Evolutionary conservation across 2,113 vertebrate genomes (phyloP).

Genomic region (Alexandromys fortis): DNA sequence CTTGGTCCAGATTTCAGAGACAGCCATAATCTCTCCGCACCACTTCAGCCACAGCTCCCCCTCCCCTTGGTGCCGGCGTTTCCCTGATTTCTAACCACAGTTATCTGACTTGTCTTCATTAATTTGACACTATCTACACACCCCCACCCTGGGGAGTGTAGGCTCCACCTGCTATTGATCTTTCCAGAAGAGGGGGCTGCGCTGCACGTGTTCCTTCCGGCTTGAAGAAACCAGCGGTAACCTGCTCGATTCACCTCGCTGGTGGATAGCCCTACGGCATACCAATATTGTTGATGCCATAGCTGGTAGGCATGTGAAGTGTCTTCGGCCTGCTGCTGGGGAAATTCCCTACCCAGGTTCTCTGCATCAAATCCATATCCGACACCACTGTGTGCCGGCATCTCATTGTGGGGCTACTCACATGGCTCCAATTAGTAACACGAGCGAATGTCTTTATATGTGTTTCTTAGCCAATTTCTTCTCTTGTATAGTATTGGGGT

Average conservation of each 20-base stretch:
- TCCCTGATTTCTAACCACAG: background rate
- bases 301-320: background rate
- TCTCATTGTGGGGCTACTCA: background rate
- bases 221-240: background rate
- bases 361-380: background rate
- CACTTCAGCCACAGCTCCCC: background rate
- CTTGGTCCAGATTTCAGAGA: background rate
- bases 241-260: background rate
- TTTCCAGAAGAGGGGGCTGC: background rate
- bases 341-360: background rate
- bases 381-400: background rate
- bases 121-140: background rate
- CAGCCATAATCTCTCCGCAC: background rate
- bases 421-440: background rate
- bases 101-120: background rate
- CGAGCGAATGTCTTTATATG: background rate
- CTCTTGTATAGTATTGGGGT: background rate
- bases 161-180: no score
- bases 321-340: background rate
- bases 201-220: background rate
- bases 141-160: background rate
- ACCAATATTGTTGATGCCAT: background rate
- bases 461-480: background rate
- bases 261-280: background rate
- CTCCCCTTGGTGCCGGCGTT: background rate